Evolutionary conservation across 2,888 invertebrate species (phyloP).

Genomic region (Anthophora plumipes): DNA sequence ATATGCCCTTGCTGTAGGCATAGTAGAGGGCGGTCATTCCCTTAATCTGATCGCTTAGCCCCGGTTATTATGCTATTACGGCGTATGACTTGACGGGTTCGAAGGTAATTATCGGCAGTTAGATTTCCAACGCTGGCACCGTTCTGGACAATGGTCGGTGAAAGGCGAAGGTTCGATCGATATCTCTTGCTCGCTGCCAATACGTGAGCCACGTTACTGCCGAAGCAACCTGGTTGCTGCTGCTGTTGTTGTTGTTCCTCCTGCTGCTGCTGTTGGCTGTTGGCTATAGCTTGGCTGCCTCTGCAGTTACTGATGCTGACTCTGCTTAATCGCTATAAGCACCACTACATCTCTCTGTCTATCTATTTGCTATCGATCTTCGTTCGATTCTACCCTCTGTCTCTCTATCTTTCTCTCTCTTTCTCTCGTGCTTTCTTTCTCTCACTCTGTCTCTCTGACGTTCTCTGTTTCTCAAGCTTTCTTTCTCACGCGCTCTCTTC

Average conservation of each 20-base stretch:
- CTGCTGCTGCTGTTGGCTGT: constrained; percentile 50
- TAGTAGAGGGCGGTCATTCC: constrained; percentile 68
- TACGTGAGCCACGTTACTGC: constrained; percentile 71
- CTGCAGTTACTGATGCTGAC: constrained; percentile 62
- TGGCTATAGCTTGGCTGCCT: constrained; percentile 14
- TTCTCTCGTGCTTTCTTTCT: neutral
- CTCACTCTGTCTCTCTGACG: too few relatives aligned
- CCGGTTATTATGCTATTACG: constrained; percentile 79
- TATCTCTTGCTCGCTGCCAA: constrained; percentile 73
- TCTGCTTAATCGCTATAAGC: constrained; percentile 57
- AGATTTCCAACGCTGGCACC: constrained; percentile 74
- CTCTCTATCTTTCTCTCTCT: too few relatives aligned
- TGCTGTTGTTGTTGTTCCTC: constrained; percentile 51
- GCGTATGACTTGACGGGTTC: constrained; percentile 78
- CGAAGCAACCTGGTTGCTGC: constrained; percentile 63
- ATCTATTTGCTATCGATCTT: neutral
- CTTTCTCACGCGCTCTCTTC: too few relatives aligned
- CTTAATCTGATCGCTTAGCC: constrained; percentile 77
- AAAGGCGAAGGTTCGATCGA: constrained; percentile 80
- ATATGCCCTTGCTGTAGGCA: constrained; percentile 46
- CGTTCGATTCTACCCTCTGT: neutral
- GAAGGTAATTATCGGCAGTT: constrained; percentile 80
- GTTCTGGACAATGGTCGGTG: constrained; percentile 80
- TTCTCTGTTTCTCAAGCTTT: too few relatives aligned
- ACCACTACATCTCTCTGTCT: constrained; percentile 5